Conservation (phyloP, 1,140 invertebrate species). For the Drosophila melanica region DNA sequence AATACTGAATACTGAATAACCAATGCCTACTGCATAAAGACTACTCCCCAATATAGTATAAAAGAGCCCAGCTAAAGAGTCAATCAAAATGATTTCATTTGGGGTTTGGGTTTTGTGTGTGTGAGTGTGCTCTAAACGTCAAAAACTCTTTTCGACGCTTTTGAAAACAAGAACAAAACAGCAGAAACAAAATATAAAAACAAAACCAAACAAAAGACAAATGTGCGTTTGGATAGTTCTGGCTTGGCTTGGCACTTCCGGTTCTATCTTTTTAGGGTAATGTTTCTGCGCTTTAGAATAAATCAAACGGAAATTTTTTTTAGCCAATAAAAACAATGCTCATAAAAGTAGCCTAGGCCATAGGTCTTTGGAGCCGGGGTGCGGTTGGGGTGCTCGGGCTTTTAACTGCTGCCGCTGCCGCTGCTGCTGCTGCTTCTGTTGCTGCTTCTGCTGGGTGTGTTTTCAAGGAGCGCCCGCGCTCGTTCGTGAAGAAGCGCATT, state of each 20-base stretch:
- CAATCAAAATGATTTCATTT: conserved; percentile 60
- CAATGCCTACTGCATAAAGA: conserved; percentile 8
- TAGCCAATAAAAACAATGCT: conserved; percentile 47
- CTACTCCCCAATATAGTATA: conserved; percentile 14
- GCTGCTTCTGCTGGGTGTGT: conserved; percentile 35
- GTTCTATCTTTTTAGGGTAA: conserved; percentile 29
- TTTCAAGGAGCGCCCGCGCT: conserved; percentile 70
- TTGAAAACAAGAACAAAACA: conserved; percentile 18
- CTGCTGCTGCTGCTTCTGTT: conserved; percentile 11
- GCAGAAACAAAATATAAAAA: conserved; percentile 11
- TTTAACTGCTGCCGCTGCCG: neutral
- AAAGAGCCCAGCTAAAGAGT: conserved; percentile 44
- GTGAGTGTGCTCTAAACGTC: neutral
- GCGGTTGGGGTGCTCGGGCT: neutral
- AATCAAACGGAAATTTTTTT: conserved; percentile 72
- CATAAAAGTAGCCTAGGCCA: conserved; percentile 50
- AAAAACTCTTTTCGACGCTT: conserved; percentile 19
- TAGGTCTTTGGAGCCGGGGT: conserved; percentile 19
- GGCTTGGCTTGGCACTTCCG: conserved; percentile 71
- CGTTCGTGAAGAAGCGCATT: conserved; percentile 71
- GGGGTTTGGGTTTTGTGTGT: conserved; percentile 9
- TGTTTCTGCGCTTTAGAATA: conserved; percentile 58
- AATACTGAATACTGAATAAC: conserved; percentile 35
- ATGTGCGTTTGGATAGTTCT: conserved; percentile 43
- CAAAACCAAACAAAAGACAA: conserved; percentile 37